Conservation (phyloP, 2,113 vertebrate genomes). For the Porphyrio hochstetteri region DNA sequence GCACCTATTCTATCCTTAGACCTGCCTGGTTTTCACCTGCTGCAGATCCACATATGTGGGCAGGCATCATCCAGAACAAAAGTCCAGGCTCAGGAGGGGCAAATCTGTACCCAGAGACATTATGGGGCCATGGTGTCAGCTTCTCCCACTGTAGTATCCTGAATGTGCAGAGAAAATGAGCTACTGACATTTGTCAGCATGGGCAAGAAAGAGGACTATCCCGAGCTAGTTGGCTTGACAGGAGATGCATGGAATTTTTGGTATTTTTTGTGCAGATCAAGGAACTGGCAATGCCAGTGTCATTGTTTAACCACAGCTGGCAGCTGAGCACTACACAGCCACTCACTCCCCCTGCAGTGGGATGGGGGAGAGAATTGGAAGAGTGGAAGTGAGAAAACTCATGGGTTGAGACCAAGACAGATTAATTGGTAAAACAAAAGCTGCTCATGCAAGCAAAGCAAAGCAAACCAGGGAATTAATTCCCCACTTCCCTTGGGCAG, state of each 20-base stretch:
- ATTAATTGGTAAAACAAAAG: too few relatives aligned
- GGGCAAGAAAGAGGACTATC: background rate
- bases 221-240: background rate
- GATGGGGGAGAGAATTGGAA: too few relatives aligned
- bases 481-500: too few relatives aligned
- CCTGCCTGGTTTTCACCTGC: background rate
- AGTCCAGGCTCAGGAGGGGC: background rate
- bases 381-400: too few relatives aligned
- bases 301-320: too few relatives aligned
- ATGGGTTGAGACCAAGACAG: too few relatives aligned
- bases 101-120: background rate
- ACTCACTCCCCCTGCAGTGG: too few relatives aligned
- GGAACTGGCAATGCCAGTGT: background rate
- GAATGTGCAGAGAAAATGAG: background rate
- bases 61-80: background rate
- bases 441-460: too few relatives aligned
- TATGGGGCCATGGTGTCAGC: background rate
- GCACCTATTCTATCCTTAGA: background rate
- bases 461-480: too few relatives aligned
- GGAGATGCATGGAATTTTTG: background rate
- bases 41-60: background rate
- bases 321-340: too few relatives aligned
- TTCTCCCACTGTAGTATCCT: background rate
- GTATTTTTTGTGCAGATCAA: background rate
- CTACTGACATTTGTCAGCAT: background rate